Evolutionary conservation across 2,888 invertebrate species (phyloP).

Genomic region (Heliconius cydno): DNA sequence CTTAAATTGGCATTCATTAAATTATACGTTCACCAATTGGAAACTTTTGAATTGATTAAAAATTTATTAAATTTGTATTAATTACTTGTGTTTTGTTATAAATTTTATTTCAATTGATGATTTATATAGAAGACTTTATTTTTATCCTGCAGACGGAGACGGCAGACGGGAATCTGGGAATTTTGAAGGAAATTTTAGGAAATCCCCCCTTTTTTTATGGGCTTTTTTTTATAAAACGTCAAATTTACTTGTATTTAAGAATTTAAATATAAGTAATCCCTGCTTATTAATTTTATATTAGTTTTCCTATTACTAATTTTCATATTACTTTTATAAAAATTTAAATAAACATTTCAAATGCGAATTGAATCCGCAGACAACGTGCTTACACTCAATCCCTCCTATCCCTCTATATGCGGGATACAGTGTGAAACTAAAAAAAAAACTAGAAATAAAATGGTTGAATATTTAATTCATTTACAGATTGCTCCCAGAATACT

Average conservation of each 20-base stretch:
- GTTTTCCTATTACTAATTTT: no score
- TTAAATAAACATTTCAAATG: no score
- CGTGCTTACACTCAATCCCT: no score
- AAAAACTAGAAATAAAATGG: neutral
- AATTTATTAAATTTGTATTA: constrained; percentile 7
- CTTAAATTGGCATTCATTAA: constrained; percentile 23
- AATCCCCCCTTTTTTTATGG: no score
- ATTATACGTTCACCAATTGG: neutral
- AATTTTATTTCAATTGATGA: neutral
- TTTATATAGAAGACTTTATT: neutral
- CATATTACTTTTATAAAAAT: no score
- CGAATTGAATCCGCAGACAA: no score
- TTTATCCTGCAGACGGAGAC: no score
- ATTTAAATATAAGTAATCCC: no score
- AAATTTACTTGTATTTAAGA: no score
- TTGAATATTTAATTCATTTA: neutral
- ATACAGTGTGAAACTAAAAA: neutral
- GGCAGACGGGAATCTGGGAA: no score
- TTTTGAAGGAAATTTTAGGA: no score
- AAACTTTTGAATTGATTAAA: constrained; percentile 6
- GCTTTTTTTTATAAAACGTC: neutral
- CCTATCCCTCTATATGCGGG: neutral
- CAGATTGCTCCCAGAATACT: constrained; percentile 4
- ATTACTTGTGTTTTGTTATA: constrained; percentile 1
- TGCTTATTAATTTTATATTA: no score